Evolutionary conservation across 2,113 vertebrate genomes (phyloP), one percentile per base, ranked within the genome.

Genomic region (Cryptotis parvus): DNA sequence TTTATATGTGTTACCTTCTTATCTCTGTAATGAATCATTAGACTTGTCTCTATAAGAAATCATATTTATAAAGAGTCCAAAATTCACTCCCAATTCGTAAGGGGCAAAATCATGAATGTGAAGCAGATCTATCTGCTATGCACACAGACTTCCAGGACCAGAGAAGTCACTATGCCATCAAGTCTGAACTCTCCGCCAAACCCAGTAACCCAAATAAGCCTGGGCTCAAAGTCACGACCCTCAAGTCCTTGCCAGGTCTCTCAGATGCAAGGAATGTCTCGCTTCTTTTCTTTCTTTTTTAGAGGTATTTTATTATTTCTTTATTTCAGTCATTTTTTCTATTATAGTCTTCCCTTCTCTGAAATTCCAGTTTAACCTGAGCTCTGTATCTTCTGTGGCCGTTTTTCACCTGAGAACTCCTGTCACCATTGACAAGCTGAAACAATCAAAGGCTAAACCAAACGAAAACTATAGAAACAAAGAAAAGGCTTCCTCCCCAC

Each of bases 31-130:
- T 12, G 27, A 68, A 3, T 70, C 35, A 29, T 22, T 58, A 33
- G 6, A 22, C 18, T 69, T 73, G 14, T 43, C 68, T 0, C 26
- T 10, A 81, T 75, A 87, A 83, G 9, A 72, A 63, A 61, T 4
- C 72, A 20, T 20, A 18, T 3, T 35, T 75, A 49, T 20, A 58
- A 72, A 88, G 43, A 65, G 45, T 12, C 41, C 29, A 5, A 45
- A 11, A 78, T 61, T 88, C 80, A 24, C 22, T 41, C 35, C 35
- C 76, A 89, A 43, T 70, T 80, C 68, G 79, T 74, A 82, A 70
- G 78, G 91, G 20, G 12, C 58, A 61, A 73, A 92, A 16, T 31
- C 4, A 7, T 55, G 41, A 72, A 89, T 80, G 61, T 87, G 20
- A 58, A 41, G 58, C 35, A n/a, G 81, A 55, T 55, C 27, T n/a